phyloP scores from a whole-genome alignment of 2,113 vertebrate genomes.

The Tinamus guttatus region DNA sequence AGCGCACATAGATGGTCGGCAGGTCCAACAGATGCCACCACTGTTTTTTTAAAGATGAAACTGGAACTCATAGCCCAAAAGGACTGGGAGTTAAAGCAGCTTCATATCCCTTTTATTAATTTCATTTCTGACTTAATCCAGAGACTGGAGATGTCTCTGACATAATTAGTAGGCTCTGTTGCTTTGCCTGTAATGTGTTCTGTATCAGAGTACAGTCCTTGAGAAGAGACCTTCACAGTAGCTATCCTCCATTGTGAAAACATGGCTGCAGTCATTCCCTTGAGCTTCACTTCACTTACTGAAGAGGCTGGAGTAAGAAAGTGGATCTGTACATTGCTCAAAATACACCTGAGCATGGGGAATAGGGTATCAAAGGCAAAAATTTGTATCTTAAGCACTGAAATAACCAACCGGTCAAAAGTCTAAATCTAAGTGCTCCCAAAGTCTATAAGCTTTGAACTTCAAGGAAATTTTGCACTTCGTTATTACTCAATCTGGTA shows the following conservation, averaged over 20 bases:
- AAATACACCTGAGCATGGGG: neutral
- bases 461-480: neutral
- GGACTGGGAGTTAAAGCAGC: neutral
- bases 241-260: neutral
- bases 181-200: neutral
- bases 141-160: neutral
- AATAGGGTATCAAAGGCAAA: neutral
- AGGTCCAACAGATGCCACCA: neutral
- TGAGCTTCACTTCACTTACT: neutral
- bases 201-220: neutral
- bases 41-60: neutral
- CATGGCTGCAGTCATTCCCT: neutral
- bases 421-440: neutral
- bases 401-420: neutral
- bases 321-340: neutral
- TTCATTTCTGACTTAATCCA: neutral
- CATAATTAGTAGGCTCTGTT: neutral
- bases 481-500: neutral
- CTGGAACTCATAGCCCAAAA: neutral
- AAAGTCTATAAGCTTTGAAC: neutral
- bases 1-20: neutral
- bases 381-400: neutral
- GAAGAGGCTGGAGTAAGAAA: neutral
- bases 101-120: neutral
- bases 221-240: neutral